Evolutionary conservation across 2,888 invertebrate genomes (phyloP).

Genomic region (Agonopterix arenella): DNA sequence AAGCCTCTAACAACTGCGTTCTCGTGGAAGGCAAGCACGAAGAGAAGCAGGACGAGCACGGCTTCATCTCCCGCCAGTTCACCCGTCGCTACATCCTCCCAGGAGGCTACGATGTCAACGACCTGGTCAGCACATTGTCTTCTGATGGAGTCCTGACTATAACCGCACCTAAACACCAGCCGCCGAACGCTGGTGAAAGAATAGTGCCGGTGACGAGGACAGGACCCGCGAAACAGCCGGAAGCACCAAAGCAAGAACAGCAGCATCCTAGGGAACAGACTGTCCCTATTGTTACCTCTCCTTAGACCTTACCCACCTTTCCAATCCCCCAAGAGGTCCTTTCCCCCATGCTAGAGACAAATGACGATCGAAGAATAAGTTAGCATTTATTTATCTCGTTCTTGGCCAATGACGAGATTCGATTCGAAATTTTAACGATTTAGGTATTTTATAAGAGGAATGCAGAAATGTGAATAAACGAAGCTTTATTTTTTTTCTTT

Average conservation of each 20-base stretch:
- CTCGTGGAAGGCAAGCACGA: conserved; percentile 88
- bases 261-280: conserved; percentile 49
- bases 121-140: conserved; percentile 85
- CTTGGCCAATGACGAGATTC: conserved; percentile 60
- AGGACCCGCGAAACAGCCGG: conserved; percentile 79
- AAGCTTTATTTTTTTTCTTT: neutral
- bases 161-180: conserved; percentile 81
- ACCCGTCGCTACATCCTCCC: conserved; percentile 82
- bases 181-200: conserved; percentile 77
- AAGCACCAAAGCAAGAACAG: conserved; percentile 20
- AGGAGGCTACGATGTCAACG: conserved; percentile 81
- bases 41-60: conserved; percentile 90
- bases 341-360: conserved; percentile 6
- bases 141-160: conserved; percentile 89
- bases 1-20: conserved; percentile 81
- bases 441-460: conserved; percentile 47
- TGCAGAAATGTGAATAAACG: conserved; percentile 26
- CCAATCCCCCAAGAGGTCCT: too few species aligned
- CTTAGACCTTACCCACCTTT: conserved; percentile 25
- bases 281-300: conserved; percentile 65
- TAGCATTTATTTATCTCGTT: conserved; percentile 68
- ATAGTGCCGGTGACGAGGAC: conserved; percentile 85
- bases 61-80: conserved; percentile 87
- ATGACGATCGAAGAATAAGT: conserved; percentile 59
- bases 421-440: conserved; percentile 59